A percentile compares a stretch with the other conserved stretches of the same genome.
phyloP scores from a whole-genome alignment of 2,888 invertebrate genomes.

The Scaptomyza polygonia region DNA sequence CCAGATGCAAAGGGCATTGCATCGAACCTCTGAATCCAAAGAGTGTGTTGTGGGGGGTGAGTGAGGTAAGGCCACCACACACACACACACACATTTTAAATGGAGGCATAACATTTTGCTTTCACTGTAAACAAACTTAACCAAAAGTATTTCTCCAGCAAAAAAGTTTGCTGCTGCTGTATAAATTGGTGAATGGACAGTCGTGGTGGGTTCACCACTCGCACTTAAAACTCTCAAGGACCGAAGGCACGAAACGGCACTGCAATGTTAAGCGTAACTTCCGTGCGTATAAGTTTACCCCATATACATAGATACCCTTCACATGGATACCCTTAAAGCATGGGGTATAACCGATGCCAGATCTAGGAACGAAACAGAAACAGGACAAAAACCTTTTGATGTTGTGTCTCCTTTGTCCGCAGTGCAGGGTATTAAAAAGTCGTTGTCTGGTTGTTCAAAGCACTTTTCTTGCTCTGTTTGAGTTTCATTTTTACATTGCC shows the following conservation, averaged over 20 bases:
- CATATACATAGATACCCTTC: conserved; percentile 33
- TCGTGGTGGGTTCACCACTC: conserved; percentile 49
- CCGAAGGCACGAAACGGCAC: conserved; percentile 15
- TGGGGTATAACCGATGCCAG: neutral
- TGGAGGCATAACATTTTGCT: conserved; percentile 69
- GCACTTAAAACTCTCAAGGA: conserved; percentile 54
- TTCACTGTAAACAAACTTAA: conserved; percentile 54
- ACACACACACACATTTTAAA: no score
- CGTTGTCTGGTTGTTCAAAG: neutral
- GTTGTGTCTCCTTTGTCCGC: no score
- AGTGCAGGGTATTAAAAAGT: conserved; percentile 19
- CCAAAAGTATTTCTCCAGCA: conserved; percentile 59
- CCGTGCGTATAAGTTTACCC: neutral
- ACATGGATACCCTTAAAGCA: neutral
- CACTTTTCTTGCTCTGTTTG: conserved; percentile 28
- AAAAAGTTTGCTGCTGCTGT: conserved; percentile 41
- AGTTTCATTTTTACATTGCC: conserved; percentile 61
- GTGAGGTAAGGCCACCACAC: conserved; percentile 62
- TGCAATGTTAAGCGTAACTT: conserved; percentile 38
- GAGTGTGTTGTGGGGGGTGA: neutral
- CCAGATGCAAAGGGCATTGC: conserved; percentile 35
- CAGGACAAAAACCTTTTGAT: no score
- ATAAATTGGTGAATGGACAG: conserved; percentile 64
- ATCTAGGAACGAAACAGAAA: neutral
- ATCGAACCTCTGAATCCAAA: conserved; percentile 9